Conservation (phyloP, 2,888 invertebrate species). For the Electrophaes corylata region DNA sequence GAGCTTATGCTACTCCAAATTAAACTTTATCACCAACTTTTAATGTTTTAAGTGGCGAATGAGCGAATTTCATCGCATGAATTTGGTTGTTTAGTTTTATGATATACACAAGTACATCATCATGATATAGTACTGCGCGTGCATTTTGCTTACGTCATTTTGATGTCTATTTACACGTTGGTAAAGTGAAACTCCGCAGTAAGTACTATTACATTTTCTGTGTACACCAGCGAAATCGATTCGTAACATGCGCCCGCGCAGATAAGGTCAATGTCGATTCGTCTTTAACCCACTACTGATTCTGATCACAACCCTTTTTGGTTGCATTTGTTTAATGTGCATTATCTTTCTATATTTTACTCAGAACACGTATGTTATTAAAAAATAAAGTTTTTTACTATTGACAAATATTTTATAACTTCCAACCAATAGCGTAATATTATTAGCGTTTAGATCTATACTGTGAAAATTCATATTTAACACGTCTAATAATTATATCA, state of each 20-base stretch:
- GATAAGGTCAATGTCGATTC: conserved; percentile 80
- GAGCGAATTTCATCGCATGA: too few species aligned
- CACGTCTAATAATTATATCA: too few species aligned
- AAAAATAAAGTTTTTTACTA: neutral
- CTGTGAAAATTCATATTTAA: too few species aligned
- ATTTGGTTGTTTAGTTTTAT: too few species aligned
- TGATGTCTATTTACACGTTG: neutral
- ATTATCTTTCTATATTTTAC: conserved; percentile 18
- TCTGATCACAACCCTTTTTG: conserved; percentile 43
- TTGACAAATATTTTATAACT: neutral
- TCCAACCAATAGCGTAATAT: too few species aligned
- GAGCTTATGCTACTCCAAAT: conserved; percentile 18
- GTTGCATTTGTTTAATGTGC: conserved; percentile 27
- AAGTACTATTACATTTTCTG: conserved; percentile 13
- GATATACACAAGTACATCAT: too few species aligned
- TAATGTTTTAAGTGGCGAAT: neutral
- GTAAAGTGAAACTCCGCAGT: conserved; percentile 12
- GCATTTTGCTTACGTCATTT: neutral
- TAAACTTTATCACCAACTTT: conserved; percentile 9
- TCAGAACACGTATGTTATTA: neutral
- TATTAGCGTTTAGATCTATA: too few species aligned
- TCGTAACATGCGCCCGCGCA: conserved; percentile 71
- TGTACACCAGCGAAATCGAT: conserved; percentile 60
- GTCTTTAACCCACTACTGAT: conserved; percentile 76
- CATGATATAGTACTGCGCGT: too few species aligned